phyloP scores from a whole-genome alignment of 1,140 invertebrate genomes.

The Dufourea novaeangliae region DNA sequence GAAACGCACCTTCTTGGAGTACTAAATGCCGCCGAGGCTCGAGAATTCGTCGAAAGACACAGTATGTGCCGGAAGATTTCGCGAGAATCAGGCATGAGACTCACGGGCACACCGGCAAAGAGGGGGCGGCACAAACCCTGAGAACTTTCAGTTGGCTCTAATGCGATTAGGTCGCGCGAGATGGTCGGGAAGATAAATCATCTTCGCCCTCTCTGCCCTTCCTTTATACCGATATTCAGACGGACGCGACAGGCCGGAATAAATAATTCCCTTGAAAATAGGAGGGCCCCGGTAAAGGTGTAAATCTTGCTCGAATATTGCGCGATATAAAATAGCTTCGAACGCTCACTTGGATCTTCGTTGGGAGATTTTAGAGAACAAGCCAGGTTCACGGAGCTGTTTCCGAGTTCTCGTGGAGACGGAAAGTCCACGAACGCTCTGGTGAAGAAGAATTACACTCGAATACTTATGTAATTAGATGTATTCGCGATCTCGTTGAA shows the following conservation, averaged over 20 bases:
- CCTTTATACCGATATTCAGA: constrained; percentile 17
- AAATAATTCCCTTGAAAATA: constrained; percentile 27
- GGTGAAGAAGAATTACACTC: neutral
- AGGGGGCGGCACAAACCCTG: constrained; percentile 44
- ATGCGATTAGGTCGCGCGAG: constrained; percentile 56
- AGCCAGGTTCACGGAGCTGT: neutral
- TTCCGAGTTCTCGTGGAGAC: neutral
- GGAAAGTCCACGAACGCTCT: neutral
- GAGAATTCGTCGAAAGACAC: constrained; percentile 30
- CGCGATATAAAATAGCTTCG: neutral
- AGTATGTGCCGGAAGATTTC: constrained; percentile 44
- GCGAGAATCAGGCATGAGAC: constrained; percentile 48
- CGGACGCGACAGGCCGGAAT: constrained; percentile 22
- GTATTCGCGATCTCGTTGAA: neutral
- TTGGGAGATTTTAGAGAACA: neutral
- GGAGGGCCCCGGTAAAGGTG: neutral
- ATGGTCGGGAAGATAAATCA: constrained; percentile 44
- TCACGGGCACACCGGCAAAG: constrained; percentile 15
- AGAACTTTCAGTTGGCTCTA: constrained; percentile 66
- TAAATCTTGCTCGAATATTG: too few relatives aligned
- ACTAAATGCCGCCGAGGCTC: neutral
- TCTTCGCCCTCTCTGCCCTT: constrained; percentile 3
- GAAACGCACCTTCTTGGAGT: neutral
- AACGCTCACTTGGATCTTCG: neutral
- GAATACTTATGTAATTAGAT: neutral